Evolutionary conservation across 2,797 vertebrate genomes (phyloP).

Genomic region (Falco concolor): DNA sequence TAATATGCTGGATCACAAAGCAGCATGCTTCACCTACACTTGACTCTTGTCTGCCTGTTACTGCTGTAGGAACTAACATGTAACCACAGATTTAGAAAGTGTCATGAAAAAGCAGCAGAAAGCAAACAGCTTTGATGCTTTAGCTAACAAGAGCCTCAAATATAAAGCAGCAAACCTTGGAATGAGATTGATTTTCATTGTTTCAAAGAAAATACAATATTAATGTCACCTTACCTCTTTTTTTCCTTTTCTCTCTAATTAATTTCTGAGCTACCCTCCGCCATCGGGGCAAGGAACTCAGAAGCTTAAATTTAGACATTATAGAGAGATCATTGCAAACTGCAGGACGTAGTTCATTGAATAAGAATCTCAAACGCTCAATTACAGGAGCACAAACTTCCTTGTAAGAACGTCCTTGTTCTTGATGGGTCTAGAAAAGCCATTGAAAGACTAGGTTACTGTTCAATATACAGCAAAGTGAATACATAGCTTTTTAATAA

Average conservation of each 20-base stretch:
- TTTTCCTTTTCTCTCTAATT: conserved; percentile 92
- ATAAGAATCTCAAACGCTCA: conserved; percentile 93
- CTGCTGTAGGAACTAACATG: neutral
- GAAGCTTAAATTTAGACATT: conserved; percentile 91
- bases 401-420: conserved; percentile 98
- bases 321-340: conserved; percentile 95
- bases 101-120: neutral
- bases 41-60: neutral
- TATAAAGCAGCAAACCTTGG: neutral
- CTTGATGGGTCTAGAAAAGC: conserved; percentile 90
- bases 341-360: conserved; percentile 94
- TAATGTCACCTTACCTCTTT: conserved; percentile 77
- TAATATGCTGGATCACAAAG: neutral
- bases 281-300: conserved; percentile 95
- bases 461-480: neutral
- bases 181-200: neutral
- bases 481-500: neutral
- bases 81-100: neutral
- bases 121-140: neutral
- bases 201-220: neutral
- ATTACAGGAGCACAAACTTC: conserved; percentile 97
- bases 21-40: neutral
- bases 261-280: conserved; percentile 91
- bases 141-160: neutral
- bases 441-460: neutral